Evolutionary conservation across 2,888 invertebrate species (phyloP), one percentile per base, ranked within the genome.

Genomic region (Epinotia brunnichana): DNA sequence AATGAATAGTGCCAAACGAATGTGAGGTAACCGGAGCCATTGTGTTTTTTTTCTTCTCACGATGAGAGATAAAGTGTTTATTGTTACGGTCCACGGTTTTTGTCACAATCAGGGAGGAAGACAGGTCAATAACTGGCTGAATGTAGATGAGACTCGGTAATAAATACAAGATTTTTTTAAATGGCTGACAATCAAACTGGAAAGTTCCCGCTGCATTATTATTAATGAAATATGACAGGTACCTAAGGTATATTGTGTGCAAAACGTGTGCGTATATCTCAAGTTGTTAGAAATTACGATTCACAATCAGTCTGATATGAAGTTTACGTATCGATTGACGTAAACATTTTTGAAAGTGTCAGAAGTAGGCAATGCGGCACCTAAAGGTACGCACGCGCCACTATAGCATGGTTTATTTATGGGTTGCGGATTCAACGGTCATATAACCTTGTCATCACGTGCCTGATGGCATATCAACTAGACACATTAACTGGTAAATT

Each of bases 31-130:
- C 73, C n/a, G n/a, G 56, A n/a, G 61, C 56, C 19, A 75, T 77
- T 76, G 76, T 76, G 4, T 51, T 73, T 74, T 75, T 75, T 73
- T 70, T 76, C 64, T 76, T 79, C 78, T 75, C 79, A 79, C 77
- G 76, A 77, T 77, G 74, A 66, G 74, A 59, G 77, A 78, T 79
- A 78, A 69, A 59, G 66, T 68, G 74, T 70, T 74, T 75, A 57
- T 70, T 76, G 73, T 76, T 73, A 56, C 57, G 21, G 63, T 72
- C 71, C 21, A 48, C 29, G 57, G 69, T 74, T 76, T 75, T 70
- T 74, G 63, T 57, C 48, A 64, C 70, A 51, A 69, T 60, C 71
- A 54, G 60, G 60, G 48, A 59, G 56, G 73, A 69, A 73, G 73
- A 73, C 69, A 63, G 73, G 73, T 73, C 73, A 73, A 73, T 63